Evolutionary conservation across 2,797 vertebrate species (phyloP).

Genomic region (Nyctibius grandis): DNA sequence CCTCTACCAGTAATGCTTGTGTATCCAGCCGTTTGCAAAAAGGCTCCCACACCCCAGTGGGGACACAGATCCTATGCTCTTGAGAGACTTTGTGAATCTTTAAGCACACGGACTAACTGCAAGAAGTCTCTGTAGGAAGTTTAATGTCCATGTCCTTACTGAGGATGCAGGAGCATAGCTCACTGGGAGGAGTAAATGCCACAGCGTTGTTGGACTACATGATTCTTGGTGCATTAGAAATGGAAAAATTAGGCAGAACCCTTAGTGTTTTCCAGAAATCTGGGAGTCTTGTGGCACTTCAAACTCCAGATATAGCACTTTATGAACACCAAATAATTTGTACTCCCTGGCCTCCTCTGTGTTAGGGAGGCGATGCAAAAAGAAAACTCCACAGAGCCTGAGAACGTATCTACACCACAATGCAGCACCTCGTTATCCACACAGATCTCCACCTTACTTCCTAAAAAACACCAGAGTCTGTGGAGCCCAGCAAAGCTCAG

Average conservation of each 20-base stretch:
- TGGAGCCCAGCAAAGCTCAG: neutral
- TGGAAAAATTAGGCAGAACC: neutral
- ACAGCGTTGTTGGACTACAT: no score
- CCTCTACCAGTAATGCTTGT: neutral
- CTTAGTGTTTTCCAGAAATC: neutral
- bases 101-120: neutral
- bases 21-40: neutral
- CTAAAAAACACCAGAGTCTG: neutral
- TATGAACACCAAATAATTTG: neutral
- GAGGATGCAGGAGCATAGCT: neutral
- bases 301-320: neutral
- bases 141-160: fast-evolving
- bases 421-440: neutral
- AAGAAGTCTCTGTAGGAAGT: neutral
- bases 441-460: neutral
- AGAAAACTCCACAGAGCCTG: neutral
- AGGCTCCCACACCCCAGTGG: fast-evolving
- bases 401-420: fast-evolving
- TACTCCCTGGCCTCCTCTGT: neutral
- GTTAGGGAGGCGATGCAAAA: neutral
- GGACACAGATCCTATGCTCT: neutral
- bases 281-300: neutral
- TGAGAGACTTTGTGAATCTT: neutral
- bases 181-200: neutral
- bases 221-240: neutral